phyloP scores from a whole-genome alignment of 2,888 invertebrate species.

The Drosophila macrothrix region DNA sequence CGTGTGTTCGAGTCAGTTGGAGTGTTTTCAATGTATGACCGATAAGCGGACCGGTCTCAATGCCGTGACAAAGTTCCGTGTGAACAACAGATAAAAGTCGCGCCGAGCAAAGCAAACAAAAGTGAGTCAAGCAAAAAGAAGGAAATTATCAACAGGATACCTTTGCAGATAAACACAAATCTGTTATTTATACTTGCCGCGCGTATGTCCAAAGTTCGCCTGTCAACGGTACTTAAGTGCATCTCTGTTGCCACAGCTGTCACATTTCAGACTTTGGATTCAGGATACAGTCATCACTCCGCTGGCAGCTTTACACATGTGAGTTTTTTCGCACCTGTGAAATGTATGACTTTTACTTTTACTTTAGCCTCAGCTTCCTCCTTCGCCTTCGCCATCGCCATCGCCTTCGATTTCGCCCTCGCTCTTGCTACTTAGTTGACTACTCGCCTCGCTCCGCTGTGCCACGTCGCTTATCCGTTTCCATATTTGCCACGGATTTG shows the following conservation, averaged over 20 bases:
- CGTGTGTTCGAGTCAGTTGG: slow-evolving; percentile 8
- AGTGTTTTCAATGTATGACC: slow-evolving; percentile 48
- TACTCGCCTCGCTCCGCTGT: neutral
- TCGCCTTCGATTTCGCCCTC: neutral
- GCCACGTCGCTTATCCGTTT: neutral
- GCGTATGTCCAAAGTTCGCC: slow-evolving; percentile 23
- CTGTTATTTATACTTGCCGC: slow-evolving; percentile 10
- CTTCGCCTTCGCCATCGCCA: neutral
- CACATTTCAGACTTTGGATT: slow-evolving; percentile 7
- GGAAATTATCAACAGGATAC: slow-evolving; percentile 17
- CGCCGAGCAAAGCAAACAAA: slow-evolving; percentile 28
- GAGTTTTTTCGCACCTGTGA: slow-evolving; percentile 61
- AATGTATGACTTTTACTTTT: slow-evolving; percentile 52
- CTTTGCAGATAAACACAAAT: slow-evolving; percentile 35
- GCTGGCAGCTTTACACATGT: slow-evolving; percentile 40
- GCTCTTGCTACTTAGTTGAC: neutral
- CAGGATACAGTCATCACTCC: slow-evolving; percentile 3
- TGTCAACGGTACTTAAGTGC: slow-evolving; percentile 27
- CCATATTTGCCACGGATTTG: slow-evolving; percentile 41
- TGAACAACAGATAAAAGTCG: slow-evolving; percentile 47
- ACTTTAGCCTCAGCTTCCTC: slow-evolving; percentile 6
- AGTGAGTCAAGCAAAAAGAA: neutral
- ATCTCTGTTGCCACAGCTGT: slow-evolving; percentile 13
- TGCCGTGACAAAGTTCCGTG: slow-evolving; percentile 56
- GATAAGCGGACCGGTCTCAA: slow-evolving; percentile 63